phyloP scores from a whole-genome alignment of 2,113 vertebrate species.

The Chaetodon trifascialis region DNA sequence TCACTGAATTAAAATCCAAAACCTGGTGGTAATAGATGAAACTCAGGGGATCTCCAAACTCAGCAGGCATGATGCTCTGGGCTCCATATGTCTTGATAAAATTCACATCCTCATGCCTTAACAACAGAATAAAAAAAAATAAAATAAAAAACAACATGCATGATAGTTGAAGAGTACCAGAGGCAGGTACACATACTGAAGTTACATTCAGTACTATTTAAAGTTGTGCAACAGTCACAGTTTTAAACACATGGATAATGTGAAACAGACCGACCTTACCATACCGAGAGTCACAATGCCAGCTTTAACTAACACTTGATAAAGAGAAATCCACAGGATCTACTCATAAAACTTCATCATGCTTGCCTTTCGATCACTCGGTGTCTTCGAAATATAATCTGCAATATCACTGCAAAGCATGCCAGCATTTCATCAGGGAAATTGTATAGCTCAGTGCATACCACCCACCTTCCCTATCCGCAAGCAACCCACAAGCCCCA shows the following conservation, averaged over 20 bases:
- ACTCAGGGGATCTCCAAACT: not conserved
- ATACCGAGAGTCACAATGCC: not conserved
- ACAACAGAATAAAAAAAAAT: too few species aligned
- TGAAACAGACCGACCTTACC: not conserved
- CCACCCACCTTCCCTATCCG: slow-evolving; percentile 60
- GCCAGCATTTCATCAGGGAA: slow-evolving; percentile 66
- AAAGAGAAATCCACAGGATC: slow-evolving; percentile 6
- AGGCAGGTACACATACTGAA: too few species aligned
- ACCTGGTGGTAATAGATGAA: not conserved
- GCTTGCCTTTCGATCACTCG: slow-evolving; percentile 18
- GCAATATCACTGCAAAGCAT: slow-evolving; percentile 32
- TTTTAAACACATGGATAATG: too few species aligned
- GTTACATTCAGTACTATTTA: too few species aligned
- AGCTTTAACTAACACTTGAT: not conserved
- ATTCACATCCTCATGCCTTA: too few species aligned
- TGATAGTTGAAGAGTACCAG: too few species aligned
- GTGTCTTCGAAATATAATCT: slow-evolving; percentile 32
- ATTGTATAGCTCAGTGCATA: slow-evolving; percentile 56
- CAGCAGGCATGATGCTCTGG: not conserved
- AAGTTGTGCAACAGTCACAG: too few species aligned
- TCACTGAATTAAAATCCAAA: not conserved
- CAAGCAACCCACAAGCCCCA: slow-evolving; percentile 63
- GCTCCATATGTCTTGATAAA: not conserved
- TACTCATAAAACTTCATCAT: slow-evolving; percentile 10
- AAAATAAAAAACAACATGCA: too few species aligned